Conservation (phyloP, 2,113 vertebrate species). For the Mustelus asterias region DNA sequence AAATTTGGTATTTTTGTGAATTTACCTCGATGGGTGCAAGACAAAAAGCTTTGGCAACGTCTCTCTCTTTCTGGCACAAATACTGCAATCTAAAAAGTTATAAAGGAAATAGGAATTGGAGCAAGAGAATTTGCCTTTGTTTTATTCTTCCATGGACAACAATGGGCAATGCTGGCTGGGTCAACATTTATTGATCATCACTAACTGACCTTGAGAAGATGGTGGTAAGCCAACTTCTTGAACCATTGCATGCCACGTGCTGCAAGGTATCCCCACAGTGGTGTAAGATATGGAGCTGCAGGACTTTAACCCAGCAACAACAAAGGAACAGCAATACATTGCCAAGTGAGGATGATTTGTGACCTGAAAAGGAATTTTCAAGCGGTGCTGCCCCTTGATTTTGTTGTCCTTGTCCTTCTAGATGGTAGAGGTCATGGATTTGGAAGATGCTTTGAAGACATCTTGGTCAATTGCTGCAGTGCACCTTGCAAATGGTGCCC, state of each 20-base stretch:
- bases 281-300: neutral
- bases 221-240: no score
- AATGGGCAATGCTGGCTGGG: neutral
- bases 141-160: neutral
- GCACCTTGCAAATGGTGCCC: neutral
- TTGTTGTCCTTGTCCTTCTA: neutral
- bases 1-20: neutral
- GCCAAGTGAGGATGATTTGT: neutral
- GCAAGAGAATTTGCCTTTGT: neutral
- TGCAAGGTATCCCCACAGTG: neutral
- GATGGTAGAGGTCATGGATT: neutral
- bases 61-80: no score
- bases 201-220: neutral
- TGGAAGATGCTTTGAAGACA: neutral
- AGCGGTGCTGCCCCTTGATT: neutral
- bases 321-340: neutral
- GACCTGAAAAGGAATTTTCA: neutral
- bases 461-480: neutral
- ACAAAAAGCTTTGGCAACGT: neutral
- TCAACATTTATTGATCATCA: neutral
- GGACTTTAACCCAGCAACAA: neutral
- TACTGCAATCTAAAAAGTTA: neutral
- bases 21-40: neutral
- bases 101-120: neutral
- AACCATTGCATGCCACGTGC: no score